Evolutionary conservation across 1,140 invertebrate genomes (phyloP).

Genomic region (Varroa destructor): DNA sequence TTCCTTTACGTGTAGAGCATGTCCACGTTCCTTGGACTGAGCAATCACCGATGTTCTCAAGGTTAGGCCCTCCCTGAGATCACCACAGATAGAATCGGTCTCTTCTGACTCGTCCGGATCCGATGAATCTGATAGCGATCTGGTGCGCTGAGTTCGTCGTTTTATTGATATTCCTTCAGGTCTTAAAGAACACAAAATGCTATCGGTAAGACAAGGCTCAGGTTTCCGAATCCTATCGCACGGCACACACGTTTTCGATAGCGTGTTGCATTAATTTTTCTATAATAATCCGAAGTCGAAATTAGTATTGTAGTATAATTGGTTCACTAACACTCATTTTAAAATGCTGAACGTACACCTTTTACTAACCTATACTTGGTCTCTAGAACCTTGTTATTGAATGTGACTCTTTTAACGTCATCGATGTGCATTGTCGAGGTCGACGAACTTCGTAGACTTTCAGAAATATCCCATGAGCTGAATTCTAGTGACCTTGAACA

Average conservation of each 20-base stretch:
- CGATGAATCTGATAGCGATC: constrained; percentile 7
- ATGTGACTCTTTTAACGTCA: constrained; percentile 9
- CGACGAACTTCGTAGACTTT: constrained; percentile 17
- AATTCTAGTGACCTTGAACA: constrained; percentile 3
- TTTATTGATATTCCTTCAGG: constrained; percentile 25
- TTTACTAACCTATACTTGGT: constrained; percentile 17
- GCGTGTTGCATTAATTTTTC: not conserved
- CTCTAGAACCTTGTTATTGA: constrained; percentile 22
- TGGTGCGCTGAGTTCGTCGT: constrained; percentile 10
- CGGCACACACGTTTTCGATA: too few species aligned
- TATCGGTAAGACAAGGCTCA: too few species aligned
- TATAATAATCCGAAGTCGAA: constrained; percentile 2
- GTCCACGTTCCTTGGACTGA: too few species aligned
- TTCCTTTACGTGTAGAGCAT: not conserved
- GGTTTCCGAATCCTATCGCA: too few species aligned
- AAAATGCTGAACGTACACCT: too few species aligned
- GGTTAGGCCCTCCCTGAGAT: constrained; percentile 18
- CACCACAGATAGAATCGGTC: constrained; percentile 22
- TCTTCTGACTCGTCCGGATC: not conserved
- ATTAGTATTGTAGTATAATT: too few species aligned
- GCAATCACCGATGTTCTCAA: not conserved
- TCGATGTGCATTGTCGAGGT: constrained; percentile 16
- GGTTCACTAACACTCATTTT: too few species aligned
- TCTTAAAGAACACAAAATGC: constrained; percentile 1
- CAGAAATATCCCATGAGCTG: constrained; percentile 25